Base-by-base conservation (phyloP, 2,888 invertebrate species). In the Rhamphomyia laevipes region DNA sequence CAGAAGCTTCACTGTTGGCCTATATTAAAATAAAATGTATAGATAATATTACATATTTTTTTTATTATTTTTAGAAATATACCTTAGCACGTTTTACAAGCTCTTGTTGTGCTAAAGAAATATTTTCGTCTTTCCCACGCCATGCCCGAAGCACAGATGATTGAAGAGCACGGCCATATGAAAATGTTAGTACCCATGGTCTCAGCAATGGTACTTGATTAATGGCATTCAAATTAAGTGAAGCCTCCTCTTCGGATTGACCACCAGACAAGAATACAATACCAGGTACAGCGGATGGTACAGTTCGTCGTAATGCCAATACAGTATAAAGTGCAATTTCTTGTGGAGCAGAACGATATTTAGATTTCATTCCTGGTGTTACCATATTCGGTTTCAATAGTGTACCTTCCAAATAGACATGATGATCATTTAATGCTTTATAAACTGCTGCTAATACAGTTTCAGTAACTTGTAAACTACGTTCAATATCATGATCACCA, bases 381-480 rank as follows among this genome's bases (percentile, higher is more conserved):
- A 93, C 93, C 95, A 96, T 96, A 78, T 95, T 96, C 41, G 95
- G 94, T 72, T 96, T 96, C 59, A 96, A 77, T n/a, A 96, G 79
- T 9, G 93, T 94, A 51, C 94, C 96, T 72, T 96, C 96, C 58
- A 96, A 77, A 75, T 78, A 95, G 44, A 96, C 90, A 68, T 95
- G 88, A 69, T 96, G 95, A 70, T 96, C 95, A 61, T 78, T 82
- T 54, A 96, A 76, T 10, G 95, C 94, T 74, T 92, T 93, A 81
- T 92, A 93, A 12, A 86, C 85, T 57, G 90, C 92, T 31, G 93
- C 84, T 59, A 95, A 72, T 18, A 93, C 93, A 45, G 85, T 81
- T 68, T 94, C 93, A 2, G 93, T 91, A 56, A 93, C 92, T 72
- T 87, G 83, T 73, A 91, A 90, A 59, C 86, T 83, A 55, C 88